Conservation (phyloP, 2,888 invertebrate genomes). For the Platyscelio sp. region DNA sequence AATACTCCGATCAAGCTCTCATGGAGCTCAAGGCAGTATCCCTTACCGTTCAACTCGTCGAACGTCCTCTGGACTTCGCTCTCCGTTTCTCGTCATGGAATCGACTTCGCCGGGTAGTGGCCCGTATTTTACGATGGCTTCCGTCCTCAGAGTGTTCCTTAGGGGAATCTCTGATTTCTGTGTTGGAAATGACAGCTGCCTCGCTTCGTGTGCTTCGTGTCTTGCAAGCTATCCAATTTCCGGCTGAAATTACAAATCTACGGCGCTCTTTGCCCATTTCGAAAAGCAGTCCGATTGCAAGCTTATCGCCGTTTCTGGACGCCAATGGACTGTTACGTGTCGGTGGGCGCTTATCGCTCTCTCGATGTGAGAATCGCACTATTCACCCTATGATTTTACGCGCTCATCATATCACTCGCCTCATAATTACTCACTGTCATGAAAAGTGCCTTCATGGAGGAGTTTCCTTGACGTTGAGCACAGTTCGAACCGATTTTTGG, state of each 20-base stretch:
- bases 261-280: neutral
- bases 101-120: no score
- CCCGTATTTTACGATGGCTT: no score
- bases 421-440: no score
- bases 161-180: no score
- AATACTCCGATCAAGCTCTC: neutral
- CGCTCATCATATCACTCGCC: no score
- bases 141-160: no score
- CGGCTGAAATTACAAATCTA: neutral
- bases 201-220: neutral
- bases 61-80: no score
- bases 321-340: neutral
- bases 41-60: neutral
- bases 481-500: no score
- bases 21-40: neutral
- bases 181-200: no score
- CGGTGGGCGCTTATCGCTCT: neutral
- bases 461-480: neutral
- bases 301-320: neutral
- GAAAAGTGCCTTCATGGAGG: neutral
- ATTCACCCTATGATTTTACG: neutral
- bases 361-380: neutral
- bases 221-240: no score
- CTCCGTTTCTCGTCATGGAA: no score
- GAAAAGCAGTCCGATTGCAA: neutral